Base-by-base conservation (phyloP, 1,140 invertebrate genomes). In the Mercenaria mercenaria region DNA sequence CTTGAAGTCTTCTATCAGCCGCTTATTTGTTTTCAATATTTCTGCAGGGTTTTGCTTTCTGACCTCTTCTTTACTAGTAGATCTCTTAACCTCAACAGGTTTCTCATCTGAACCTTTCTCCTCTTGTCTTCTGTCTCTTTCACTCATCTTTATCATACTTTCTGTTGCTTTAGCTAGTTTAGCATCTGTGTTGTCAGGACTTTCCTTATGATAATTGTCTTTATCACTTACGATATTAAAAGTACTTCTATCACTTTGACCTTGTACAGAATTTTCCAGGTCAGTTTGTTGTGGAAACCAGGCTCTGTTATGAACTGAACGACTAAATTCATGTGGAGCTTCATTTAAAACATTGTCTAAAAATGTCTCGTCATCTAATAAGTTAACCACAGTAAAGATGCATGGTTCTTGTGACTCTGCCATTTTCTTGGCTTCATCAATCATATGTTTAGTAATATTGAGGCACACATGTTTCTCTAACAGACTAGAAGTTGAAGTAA, bases 371-470 rank as follows among this genome's bases (percentile, higher is more conserved):
- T 95, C 91, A 41, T 95, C 94, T 34, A 95, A 90, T 18, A 93
- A 23, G 92, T 91, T 92, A 13, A 95, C 91, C 20, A 95, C 84
- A 29, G 93, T 91, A 92, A 95, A 95, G 0, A 95, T 89, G 52
- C 91, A 92, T 26, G 95, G 94, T 11, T 79, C 82, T 23, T 92
- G 76, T 50, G 41, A 64, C 34, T 92, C 91, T n/a, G 92, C 89
- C 34, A 88, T 64, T 39, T 90, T 79, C 56, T 91, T 92, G 4
- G 95, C 94, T 77, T 93, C 91, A 11, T 91, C 47, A 59, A 94
- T 91, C 34, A 95, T 82, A 79, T 91, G 85, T 52, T 93, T 91
- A 79, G 94, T 93, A n/a, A 95, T 95, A 76, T 94, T 94, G 23
- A 95, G 76, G 59, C 93, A 92, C 0, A 91, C 84, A 76, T 94